Evolutionary conservation across 2,888 invertebrate genomes (phyloP).

Genomic region (Aporophyla lueneburgensis): DNA sequence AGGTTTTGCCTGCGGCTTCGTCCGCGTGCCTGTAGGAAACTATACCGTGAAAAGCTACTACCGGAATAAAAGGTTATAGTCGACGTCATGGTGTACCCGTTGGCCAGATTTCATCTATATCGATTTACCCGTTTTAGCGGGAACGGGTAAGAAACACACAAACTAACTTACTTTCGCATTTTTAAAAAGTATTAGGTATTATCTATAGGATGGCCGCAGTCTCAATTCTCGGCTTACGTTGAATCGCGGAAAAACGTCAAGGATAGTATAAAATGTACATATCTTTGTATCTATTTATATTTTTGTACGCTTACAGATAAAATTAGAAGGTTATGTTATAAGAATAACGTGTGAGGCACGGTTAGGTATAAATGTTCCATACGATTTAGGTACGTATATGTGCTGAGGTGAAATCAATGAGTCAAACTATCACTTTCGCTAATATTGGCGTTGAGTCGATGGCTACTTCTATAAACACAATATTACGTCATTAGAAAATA

Average conservation of each 20-base stretch:
- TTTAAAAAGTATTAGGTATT: too few species aligned
- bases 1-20: too few species aligned
- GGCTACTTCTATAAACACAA: constrained; percentile 28
- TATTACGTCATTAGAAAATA: constrained; percentile 46
- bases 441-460: constrained; percentile 13
- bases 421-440: constrained; percentile 36
- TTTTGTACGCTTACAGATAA: constrained; percentile 42
- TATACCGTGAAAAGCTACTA: too few species aligned
- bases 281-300: constrained; percentile 43
- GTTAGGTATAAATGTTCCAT: neutral
- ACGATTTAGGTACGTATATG: neutral
- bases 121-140: too few species aligned
- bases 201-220: neutral
- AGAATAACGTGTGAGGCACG: constrained; percentile 11
- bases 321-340: constrained; percentile 42
- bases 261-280: constrained; percentile 52
- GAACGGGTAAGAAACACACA: too few species aligned
- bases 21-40: too few species aligned
- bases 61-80: too few species aligned
- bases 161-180: too few species aligned
- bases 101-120: too few species aligned
- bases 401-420: constrained; percentile 39
- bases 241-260: constrained; percentile 67
- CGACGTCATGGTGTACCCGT: too few species aligned
- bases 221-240: constrained; percentile 30